Conservation (phyloP, 2,797 vertebrate species). For the Siniperca undulata region DNA sequence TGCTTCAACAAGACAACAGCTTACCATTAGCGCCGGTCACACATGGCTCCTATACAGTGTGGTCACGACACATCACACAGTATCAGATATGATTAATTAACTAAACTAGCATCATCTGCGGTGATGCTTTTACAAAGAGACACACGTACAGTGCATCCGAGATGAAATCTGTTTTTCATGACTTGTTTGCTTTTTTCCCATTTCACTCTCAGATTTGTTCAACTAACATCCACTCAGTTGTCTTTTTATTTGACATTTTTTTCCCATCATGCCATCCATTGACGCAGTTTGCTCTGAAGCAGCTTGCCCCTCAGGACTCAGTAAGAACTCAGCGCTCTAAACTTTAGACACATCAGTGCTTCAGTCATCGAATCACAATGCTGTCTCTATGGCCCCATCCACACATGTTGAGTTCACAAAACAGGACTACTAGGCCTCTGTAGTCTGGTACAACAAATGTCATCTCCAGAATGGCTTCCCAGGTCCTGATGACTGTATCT, state of each 20-base stretch:
- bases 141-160: conserved; percentile 38
- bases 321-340: conserved; percentile 46
- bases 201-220: conserved; percentile 17
- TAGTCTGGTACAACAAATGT: conserved; percentile 37
- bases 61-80: conserved; percentile 60
- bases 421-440: conserved; percentile 21
- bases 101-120: conserved; percentile 28
- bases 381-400: conserved; percentile 27
- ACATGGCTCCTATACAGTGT: conserved; percentile 62
- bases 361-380: conserved; percentile 48
- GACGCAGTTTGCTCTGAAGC: conserved; percentile 57
- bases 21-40: conserved; percentile 68
- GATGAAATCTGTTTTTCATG: conserved; percentile 64
- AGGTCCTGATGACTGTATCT: conserved; percentile 46
- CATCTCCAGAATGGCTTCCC: conserved; percentile 36
- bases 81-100: conserved; percentile 57
- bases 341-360: conserved; percentile 58
- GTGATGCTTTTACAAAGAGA: conserved; percentile 24
- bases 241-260: conserved; percentile 5
- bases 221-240: conserved; percentile 9
- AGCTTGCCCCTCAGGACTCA: conserved; percentile 63
- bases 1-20: conserved; percentile 59
- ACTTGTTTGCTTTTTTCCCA: conserved; percentile 20
- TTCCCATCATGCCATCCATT: conserved; percentile 32
- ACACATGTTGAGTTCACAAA: conserved; percentile 27